phyloP scores from a whole-genome alignment of 2,113 vertebrate species.

The Platichthys flesus region DNA sequence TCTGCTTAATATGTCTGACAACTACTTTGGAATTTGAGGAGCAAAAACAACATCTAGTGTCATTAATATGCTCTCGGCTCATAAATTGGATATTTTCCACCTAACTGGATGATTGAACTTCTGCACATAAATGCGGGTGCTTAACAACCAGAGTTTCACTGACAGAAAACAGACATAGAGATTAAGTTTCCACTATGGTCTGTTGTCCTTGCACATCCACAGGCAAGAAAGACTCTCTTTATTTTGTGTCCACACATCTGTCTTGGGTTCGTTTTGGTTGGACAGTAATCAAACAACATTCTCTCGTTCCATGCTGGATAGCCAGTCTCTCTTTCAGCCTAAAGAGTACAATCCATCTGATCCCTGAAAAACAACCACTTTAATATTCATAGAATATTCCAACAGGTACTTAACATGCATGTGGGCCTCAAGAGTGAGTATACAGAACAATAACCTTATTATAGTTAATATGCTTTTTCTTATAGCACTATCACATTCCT shows the following conservation, averaged over 20 bases:
- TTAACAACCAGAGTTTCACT: slow-evolving; percentile 10
- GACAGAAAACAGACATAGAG: slow-evolving; percentile 6
- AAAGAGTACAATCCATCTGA: slow-evolving; percentile 7
- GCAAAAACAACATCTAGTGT: background rate
- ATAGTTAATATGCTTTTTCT: background rate
- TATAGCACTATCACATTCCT: background rate
- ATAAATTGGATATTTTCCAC: background rate
- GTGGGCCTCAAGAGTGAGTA: background rate
- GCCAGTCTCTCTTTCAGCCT: background rate
- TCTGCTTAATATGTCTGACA: background rate
- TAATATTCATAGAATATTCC: slow-evolving; percentile 15
- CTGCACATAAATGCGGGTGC: background rate
- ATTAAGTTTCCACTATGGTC: slow-evolving; percentile 3
- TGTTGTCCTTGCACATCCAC: slow-evolving; percentile 2
- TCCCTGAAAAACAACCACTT: background rate
- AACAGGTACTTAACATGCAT: slow-evolving; percentile 1
- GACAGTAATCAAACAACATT: slow-evolving; percentile 36
- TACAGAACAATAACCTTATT: slow-evolving; percentile 1
- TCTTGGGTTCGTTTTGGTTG: slow-evolving; percentile 24
- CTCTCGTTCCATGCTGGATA: background rate
- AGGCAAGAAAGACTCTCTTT: slow-evolving; percentile 4
- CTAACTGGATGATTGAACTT: background rate
- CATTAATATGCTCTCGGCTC: background rate
- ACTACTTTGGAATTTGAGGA: background rate
- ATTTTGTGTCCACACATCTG: slow-evolving; percentile 21